Conservation (phyloP, 53 echinoderm and acorn worm genomes). For the Crossaster papposus region DNA sequence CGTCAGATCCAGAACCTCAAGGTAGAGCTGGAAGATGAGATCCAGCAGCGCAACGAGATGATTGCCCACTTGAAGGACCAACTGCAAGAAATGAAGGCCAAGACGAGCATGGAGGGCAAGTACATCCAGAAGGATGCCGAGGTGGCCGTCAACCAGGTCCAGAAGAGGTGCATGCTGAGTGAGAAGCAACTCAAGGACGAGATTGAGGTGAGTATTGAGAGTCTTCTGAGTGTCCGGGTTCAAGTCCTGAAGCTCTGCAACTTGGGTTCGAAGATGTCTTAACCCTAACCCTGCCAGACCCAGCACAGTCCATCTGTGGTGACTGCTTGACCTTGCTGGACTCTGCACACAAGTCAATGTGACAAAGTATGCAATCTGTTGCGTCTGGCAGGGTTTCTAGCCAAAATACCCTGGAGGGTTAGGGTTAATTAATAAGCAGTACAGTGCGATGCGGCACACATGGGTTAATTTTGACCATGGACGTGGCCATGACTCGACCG, state of each 20-base stretch:
- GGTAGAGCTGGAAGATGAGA: constrained; percentile 85
- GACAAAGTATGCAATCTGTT: too few species aligned
- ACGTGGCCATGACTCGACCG: too few species aligned
- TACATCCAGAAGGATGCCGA: constrained; percentile 98
- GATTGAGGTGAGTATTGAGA: constrained; percentile 78
- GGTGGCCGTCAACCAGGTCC: constrained; percentile 92
- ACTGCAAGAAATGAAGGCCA: constrained; percentile 99
- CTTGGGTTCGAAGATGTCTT: too few species aligned
- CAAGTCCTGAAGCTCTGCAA: not conserved
- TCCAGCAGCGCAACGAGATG: constrained; percentile 95
- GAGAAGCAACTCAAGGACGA: constrained; percentile 94
- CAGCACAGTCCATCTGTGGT: too few species aligned
- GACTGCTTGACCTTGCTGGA: too few species aligned
- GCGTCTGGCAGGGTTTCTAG: too few species aligned
- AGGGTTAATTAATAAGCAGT: too few species aligned
- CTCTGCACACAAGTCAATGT: too few species aligned
- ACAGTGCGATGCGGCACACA: too few species aligned
- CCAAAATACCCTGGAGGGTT: too few species aligned
- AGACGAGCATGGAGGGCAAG: constrained; percentile 99
- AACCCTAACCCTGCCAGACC: too few species aligned
- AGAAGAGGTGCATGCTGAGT: constrained; percentile 88
- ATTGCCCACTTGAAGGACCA: constrained; percentile 98
- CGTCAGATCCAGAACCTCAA: constrained; percentile 85
- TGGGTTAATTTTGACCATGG: too few species aligned
- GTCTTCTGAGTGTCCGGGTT: not conserved